Base-by-base conservation (phyloP, 2,888 invertebrate species). In the Spodoptera picta region DNA sequence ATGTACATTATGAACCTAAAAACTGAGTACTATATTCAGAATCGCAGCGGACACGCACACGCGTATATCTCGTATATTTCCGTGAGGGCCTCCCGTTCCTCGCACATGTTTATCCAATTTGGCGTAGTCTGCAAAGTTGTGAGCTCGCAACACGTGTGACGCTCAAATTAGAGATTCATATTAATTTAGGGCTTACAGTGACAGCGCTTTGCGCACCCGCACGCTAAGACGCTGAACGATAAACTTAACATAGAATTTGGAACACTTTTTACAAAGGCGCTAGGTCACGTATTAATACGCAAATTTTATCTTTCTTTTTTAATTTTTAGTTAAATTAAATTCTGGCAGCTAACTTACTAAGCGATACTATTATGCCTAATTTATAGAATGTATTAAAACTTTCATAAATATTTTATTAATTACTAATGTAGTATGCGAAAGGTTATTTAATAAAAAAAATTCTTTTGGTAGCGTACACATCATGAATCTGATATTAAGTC, bases 101-200 rank as follows among this genome's bases (percentile, higher is more conserved):
- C 88, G 91, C 92, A 92, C 93, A 92, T 93, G 93, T 92, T 93
- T 91, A 94, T 93, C 92, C 92, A 93, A 94, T 93, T 94, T 93
- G 90, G 90, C 90, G 91, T 84, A 89, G 94, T 94, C 94, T 94
- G 94, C 92, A 91, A 94, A 94, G 94, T 94, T 94, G 92, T 79
- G 90, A 92, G 92, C 87, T 90, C 85, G 93, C 91, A 93, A 90
- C 93, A 93, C 92, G 92, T 94, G 94, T 90, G 91, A 86, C 88
- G 90, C 88, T 87, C 89, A 92, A 93, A 94, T 94, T 93, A 93
- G 92, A 91, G 92, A 94, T 94, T 93, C 92, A 93, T 94, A 93
- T 93, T 94, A 93, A 94, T 93, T 93, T 92, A 89, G 86, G 87
- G 87, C 87, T 88, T 87, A 87, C 86, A 87, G 85, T 87, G 89